Evolutionary conservation across 2,113 vertebrate genomes (phyloP).

Genomic region (Panthera uncia): DNA sequence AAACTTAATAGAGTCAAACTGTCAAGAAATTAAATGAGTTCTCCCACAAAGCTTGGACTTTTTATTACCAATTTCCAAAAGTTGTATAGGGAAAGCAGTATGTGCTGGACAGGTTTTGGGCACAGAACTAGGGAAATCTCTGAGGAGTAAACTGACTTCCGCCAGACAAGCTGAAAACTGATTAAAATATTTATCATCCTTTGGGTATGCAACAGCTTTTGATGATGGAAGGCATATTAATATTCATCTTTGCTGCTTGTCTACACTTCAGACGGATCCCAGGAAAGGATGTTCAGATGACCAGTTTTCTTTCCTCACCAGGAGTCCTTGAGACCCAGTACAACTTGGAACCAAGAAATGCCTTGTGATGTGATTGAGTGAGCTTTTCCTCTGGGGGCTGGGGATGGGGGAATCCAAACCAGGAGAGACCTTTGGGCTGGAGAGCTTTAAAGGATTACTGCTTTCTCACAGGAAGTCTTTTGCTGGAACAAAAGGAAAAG

Average conservation of each 20-base stretch:
- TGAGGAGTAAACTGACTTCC: slow-evolving; percentile 84
- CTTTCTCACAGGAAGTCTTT: slow-evolving; percentile 64
- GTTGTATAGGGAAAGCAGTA: slow-evolving; percentile 16
- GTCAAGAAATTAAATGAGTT: slow-evolving; percentile 73
- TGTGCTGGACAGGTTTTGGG: slow-evolving; percentile 73
- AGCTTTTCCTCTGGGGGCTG: slow-evolving; percentile 31
- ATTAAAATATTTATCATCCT: slow-evolving; percentile 90
- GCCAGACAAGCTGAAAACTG: slow-evolving; percentile 86
- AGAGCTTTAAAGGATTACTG: slow-evolving; percentile 64
- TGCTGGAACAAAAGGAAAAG: slow-evolving; percentile 53
- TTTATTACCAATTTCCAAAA: slow-evolving; percentile 75
- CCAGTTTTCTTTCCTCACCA: slow-evolving; percentile 84
- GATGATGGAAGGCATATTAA: slow-evolving; percentile 88
- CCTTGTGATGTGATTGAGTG: slow-evolving; percentile 50
- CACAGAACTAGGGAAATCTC: slow-evolving; percentile 81
- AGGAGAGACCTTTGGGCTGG: slow-evolving; percentile 69
- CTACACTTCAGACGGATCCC: slow-evolving; percentile 85
- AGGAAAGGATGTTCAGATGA: slow-evolving; percentile 85
- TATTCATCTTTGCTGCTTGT: slow-evolving; percentile 87
- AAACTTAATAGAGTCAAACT: slow-evolving; percentile 70
- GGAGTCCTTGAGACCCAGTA: slow-evolving; percentile 83
- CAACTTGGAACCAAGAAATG: slow-evolving; percentile 63
- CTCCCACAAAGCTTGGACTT: slow-evolving; percentile 67
- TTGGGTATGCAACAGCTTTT: slow-evolving; percentile 88
- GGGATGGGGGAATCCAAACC: slow-evolving; percentile 29